Base-by-base conservation (phyloP, 2,113 vertebrate species). In the Syngnathus scovelli region DNA sequence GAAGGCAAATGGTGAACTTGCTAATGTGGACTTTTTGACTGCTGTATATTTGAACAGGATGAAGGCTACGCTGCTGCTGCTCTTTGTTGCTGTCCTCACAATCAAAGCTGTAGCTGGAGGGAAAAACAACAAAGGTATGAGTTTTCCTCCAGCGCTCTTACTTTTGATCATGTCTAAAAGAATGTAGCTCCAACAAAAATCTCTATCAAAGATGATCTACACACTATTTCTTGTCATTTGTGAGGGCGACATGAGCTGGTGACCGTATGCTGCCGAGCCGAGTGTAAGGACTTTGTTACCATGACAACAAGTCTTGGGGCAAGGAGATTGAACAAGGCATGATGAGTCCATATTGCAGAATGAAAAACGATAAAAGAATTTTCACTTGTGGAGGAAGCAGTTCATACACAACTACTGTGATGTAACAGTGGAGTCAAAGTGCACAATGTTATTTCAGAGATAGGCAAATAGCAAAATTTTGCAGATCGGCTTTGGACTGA, bases 101-200 rank as follows among this genome's bases (percentile, higher is more conserved):
- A 84, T 90, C 19, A 69, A 88, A 0, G 60, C 89, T 0, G 88
- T 92, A 33, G 92, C 66, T n/a, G 71, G 43, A 41, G 92, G 92
- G 66, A 96, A 93, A 75, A 94, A 88, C 79, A 95, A 93, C 86
- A 94, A 94, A 93, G 93, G 93, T 91, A 56, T 76, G 78, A 18
- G n/a, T 38, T 36, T 18, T 13, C 41, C 10, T 43, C 18, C 5
- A 58, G n/a, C 19, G 11, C 37, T 11, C 18, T 21, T 6, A 4
- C 19, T 43, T 62, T 61, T 61, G 19, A 5, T 44, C 61, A 15
- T 8, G 21, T 44, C n/a, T 3, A 37, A 36, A 58, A 58, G 27
- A 2, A 16, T 58, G 27, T 3, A 56, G 11, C 33, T 56, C 54
- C 27, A 56, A 56, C 54, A 56, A 15, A 56, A 27, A 55, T 18